Percentiles rank a stretch among this genome's conserved stretches.
Conservation (phyloP, 2,888 invertebrate genomes). For the Epinotia demarniana region DNA sequence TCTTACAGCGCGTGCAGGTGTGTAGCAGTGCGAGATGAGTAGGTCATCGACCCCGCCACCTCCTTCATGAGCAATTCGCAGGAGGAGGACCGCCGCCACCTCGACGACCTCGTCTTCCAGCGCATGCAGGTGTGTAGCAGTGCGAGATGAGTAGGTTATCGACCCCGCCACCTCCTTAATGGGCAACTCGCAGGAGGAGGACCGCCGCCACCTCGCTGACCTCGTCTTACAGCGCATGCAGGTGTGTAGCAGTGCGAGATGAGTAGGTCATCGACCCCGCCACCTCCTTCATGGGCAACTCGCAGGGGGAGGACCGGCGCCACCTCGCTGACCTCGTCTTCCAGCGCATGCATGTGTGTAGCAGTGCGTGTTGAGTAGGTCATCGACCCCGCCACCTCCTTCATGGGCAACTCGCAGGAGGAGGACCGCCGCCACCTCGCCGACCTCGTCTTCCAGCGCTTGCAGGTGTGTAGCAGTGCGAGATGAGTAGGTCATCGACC, state of each 20-base stretch:
- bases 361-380: slow-evolving; percentile 60
- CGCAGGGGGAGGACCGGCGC: slow-evolving; percentile 98
- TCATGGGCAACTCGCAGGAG: slow-evolving; percentile 98
- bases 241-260: too few species aligned
- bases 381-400: slow-evolving; percentile 96
- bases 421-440: too few species aligned
- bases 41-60: slow-evolving; percentile 97
- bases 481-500: slow-evolving; percentile 98
- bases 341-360: slow-evolving; percentile 94
- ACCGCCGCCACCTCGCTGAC: slow-evolving; percentile 96
- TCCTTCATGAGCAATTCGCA: slow-evolving; percentile 97
- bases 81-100: slow-evolving; percentile 97
- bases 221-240: slow-evolving; percentile 97
- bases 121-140: slow-evolving; percentile 99
- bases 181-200: slow-evolving; percentile 98
- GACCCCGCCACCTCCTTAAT: slow-evolving; percentile 97
- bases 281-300: slow-evolving; percentile 96
- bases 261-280: slow-evolving; percentile 98
- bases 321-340: slow-evolving; percentile 97
- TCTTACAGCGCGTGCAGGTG: slow-evolving; percentile 97
- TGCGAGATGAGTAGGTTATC: too few species aligned
- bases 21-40: too few species aligned
- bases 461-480: too few species aligned
- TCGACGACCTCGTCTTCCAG: slow-evolving; percentile 95
- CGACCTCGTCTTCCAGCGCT: too few species aligned